Evolutionary conservation across 2,113 vertebrate species (phyloP).

Genomic region (Cavia porcellus): DNA sequence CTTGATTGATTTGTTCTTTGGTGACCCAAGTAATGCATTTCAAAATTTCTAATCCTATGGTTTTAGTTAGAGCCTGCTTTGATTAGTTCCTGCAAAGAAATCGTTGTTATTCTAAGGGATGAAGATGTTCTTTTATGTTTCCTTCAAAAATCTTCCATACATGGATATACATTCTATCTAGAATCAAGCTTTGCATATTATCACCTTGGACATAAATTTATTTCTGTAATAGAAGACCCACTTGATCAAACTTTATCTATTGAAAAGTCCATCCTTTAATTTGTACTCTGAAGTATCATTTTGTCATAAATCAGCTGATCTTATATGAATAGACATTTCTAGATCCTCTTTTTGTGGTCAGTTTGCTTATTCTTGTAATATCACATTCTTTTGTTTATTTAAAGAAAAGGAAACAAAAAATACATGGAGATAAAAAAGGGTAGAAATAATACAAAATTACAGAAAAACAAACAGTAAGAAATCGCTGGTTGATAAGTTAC

Average conservation of each 20-base stretch:
- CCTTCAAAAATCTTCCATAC: neutral
- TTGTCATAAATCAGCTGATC: conserved; percentile 18
- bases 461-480: no score
- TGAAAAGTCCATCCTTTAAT: conserved; percentile 18
- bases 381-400: neutral
- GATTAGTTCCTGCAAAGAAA: conserved; percentile 28
- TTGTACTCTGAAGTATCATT: neutral
- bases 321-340: neutral
- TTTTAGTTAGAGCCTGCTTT: conserved; percentile 37
- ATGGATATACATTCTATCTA: neutral
- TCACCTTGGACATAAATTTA: neutral
- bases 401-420: no score
- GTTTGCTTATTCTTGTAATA: conserved; percentile 2
- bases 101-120: neutral
- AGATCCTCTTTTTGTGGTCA: neutral
- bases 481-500: no score
- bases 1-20: conserved; percentile 31
- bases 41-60: conserved; percentile 21
- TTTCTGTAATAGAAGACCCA: conserved; percentile 31
- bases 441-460: no score
- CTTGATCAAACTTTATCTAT: neutral
- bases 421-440: no score
- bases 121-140: neutral
- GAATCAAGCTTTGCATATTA: neutral
- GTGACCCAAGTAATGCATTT: conserved; percentile 36